Evolutionary conservation across 2,797 vertebrate species (phyloP).

Genomic region (Clarias fuscus): DNA sequence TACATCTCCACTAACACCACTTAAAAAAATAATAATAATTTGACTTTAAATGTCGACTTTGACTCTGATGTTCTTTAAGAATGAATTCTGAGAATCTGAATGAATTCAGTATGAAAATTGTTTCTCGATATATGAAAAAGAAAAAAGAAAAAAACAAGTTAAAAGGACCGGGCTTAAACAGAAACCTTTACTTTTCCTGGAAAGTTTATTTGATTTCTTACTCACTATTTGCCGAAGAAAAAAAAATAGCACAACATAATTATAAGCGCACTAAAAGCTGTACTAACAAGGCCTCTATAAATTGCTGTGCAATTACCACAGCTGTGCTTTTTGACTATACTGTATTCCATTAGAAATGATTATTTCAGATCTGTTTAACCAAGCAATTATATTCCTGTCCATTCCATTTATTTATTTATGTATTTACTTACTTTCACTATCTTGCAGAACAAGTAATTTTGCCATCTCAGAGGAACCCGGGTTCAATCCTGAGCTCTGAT

Average conservation of each 20-base stretch:
- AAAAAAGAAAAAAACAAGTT: background rate
- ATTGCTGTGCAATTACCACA: constrained; percentile 46
- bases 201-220: constrained; percentile 41
- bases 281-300: constrained; percentile 44
- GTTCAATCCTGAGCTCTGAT: background rate
- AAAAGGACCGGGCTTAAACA: background rate
- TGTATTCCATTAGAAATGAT: constrained; percentile 49
- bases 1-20: background rate
- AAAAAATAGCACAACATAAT: constrained; percentile 40
- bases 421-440: background rate
- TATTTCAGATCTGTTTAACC: constrained; percentile 46
- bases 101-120: background rate
- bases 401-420: constrained; percentile 19
- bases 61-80: background rate
- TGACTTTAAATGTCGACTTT: background rate
- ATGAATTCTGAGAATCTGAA: background rate
- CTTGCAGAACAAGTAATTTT: background rate
- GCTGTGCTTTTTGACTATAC: constrained; percentile 29
- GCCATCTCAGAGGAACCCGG: background rate
- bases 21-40: background rate
- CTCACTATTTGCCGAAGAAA: constrained; percentile 9
- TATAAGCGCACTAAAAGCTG: constrained; percentile 53
- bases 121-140: background rate
- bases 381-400: constrained; percentile 45
- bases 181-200: constrained; percentile 1